phyloP scores from a whole-genome alignment of 2,888 invertebrate species.

The Cepaea hortensis region DNA sequence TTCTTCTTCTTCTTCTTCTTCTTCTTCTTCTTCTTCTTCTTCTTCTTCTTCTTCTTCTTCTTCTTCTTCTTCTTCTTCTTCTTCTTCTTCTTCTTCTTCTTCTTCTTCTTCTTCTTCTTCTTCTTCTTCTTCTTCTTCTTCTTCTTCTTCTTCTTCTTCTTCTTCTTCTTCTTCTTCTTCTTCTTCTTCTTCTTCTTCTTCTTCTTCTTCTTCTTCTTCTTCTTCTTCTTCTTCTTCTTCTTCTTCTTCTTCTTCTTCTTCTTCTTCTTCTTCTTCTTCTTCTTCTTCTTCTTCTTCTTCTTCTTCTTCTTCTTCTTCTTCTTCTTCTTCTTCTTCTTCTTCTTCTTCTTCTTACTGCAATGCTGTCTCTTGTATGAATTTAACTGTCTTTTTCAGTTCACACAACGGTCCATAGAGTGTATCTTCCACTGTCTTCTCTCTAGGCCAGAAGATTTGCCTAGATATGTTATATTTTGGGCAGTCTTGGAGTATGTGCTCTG shows the following conservation, averaged over 20 bases:
- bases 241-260: slow-evolving; percentile 22
- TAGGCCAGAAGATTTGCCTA: too few relatives aligned
- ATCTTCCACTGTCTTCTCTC: too few relatives aligned
- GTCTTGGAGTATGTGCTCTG: too few relatives aligned
- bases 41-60: slow-evolving; percentile 30
- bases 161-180: neutral
- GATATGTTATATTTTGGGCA: too few relatives aligned
- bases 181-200: slow-evolving; percentile 16
- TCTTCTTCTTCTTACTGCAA: neutral
- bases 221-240: slow-evolving; percentile 19
- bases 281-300: neutral
- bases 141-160: neutral
- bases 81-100: slow-evolving; percentile 33
- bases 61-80: slow-evolving; percentile 34
- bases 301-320: slow-evolving; percentile 5
- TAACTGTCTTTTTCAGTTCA: too few relatives aligned
- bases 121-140: slow-evolving; percentile 12
- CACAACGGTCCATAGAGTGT: too few relatives aligned
- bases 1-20: neutral
- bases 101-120: slow-evolving; percentile 10
- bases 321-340: slow-evolving; percentile 25
- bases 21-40: slow-evolving; percentile 33
- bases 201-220: neutral
- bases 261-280: slow-evolving; percentile 15
- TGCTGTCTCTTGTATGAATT: too few relatives aligned